These are phyloP conservation scores for Prorops nasuta DNA, from an alignment of 1,140 invertebrate species.

Conservation along the genomic window DNA sequence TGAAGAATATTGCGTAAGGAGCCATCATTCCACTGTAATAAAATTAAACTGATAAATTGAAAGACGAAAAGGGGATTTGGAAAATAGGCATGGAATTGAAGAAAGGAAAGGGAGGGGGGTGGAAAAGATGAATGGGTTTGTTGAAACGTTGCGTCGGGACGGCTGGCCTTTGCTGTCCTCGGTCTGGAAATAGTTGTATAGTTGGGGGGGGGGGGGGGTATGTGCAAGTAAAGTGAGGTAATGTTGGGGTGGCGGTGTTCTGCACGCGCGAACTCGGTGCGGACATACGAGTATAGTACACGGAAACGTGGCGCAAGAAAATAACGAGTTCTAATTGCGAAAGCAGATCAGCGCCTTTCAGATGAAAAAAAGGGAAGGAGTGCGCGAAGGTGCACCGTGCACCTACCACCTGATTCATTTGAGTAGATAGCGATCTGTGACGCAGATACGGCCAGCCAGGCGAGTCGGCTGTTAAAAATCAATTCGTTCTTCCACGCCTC, in stretches of 20 bases:
- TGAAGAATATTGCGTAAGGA: too few relatives aligned
- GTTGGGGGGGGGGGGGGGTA: background rate
- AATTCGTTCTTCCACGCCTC: conserved; percentile 30
- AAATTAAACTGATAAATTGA: too few relatives aligned
- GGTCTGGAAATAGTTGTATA: too few relatives aligned
- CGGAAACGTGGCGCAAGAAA: conserved; percentile 50
- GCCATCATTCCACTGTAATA: too few relatives aligned
- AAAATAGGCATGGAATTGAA: too few relatives aligned
- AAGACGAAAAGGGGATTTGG: too few relatives aligned
- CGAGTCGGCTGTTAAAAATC: conserved; percentile 26
- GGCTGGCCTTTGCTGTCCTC: background rate
- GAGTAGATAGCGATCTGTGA: conserved; percentile 36
- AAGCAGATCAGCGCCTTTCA: conserved; percentile 27
- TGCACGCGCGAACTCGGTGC: conserved; percentile 15
- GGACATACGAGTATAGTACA: conserved; percentile 22
- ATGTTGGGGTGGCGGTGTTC: conserved; percentile 3
- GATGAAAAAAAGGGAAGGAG: conserved; percentile 8
- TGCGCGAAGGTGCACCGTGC: conserved; percentile 34
- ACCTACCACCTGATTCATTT: conserved; percentile 39
- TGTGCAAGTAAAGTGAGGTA: background rate
- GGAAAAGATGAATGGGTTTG: too few relatives aligned
- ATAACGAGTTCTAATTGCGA: conserved; percentile 54
- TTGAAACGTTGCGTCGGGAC: too few relatives aligned
- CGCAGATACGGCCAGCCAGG: conserved; percentile 32
- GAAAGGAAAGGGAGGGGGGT: too few relatives aligned